Conservation (phyloP, 1,140 invertebrate genomes). For the Conopomorpha cramerella region DNA sequence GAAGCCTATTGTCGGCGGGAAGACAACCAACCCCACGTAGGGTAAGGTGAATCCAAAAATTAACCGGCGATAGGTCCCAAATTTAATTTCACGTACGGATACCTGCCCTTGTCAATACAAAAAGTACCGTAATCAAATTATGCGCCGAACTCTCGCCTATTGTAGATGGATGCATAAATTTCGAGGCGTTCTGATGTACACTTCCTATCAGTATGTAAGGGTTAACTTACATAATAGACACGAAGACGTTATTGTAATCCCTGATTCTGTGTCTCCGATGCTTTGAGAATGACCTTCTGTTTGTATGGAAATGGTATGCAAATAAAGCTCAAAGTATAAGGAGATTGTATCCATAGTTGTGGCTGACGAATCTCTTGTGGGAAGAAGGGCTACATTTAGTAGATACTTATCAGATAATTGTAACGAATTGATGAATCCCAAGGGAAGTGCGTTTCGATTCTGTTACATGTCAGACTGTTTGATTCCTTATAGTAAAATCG, state of each 20-base stretch:
- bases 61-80: constrained; percentile 54
- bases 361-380: constrained; percentile 37
- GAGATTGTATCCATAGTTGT: too few relatives aligned
- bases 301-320: too few relatives aligned
- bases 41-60: constrained; percentile 50
- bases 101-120: constrained; percentile 45
- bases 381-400: constrained; percentile 40
- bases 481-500: background rate
- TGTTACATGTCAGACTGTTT: constrained; percentile 1
- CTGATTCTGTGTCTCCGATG: too few relatives aligned
- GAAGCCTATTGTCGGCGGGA: too few relatives aligned
- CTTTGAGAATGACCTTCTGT: too few relatives aligned
- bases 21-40: too few relatives aligned
- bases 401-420: constrained; percentile 57
- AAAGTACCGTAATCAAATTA: constrained; percentile 56
- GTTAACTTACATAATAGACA: too few relatives aligned
- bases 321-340: too few relatives aligned
- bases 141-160: constrained; percentile 46
- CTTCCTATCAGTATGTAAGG: too few relatives aligned
- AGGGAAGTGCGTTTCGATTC: constrained; percentile 13
- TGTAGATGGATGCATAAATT: constrained; percentile 52
- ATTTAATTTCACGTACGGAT: constrained; percentile 57
- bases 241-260: too few relatives aligned
- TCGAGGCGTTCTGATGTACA: constrained; percentile 40
- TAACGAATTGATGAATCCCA: constrained; percentile 44